A percentile compares a stretch with the other conserved stretches of the same genome.
phyloP scores from a whole-genome alignment of 1,140 invertebrate genomes.

The Centruroides vittatus region DNA sequence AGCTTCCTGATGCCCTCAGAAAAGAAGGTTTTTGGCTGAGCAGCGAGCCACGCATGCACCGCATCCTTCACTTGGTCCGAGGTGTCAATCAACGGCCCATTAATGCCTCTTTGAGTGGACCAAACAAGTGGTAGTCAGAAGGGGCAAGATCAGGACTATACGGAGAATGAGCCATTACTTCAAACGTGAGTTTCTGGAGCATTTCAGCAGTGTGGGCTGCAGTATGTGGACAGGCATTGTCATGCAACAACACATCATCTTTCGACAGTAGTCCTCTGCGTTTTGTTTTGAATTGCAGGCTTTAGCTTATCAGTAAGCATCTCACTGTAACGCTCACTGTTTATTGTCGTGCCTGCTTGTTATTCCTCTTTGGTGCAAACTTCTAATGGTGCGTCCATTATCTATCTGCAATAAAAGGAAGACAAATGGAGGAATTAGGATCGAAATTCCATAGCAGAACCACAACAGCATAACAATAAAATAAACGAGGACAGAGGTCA shows the following conservation, averaged over 20 bases:
- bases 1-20: not conserved
- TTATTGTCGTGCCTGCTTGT: slow-evolving; percentile 3
- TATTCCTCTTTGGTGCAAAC: too few species aligned
- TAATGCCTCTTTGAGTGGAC: slow-evolving; percentile 1
- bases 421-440: too few species aligned
- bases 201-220: slow-evolving; percentile 10
- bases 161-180: slow-evolving; percentile 24
- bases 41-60: not conserved
- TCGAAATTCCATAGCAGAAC: too few species aligned
- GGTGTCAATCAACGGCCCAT: slow-evolving; percentile 1
- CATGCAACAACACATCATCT: slow-evolving; percentile 16
- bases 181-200: slow-evolving; percentile 29
- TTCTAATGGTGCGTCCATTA: too few species aligned
- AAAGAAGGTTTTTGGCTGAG: not conserved
- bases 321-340: not conserved
- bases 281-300: slow-evolving; percentile 6
- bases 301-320: slow-evolving; percentile 7
- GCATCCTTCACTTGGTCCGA: not conserved
- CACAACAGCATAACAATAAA: too few species aligned
- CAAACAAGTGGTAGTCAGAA: not conserved
- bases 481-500: too few species aligned
- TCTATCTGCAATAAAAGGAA: too few species aligned
- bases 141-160: slow-evolving; percentile 7
- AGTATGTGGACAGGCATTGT: slow-evolving; percentile 22
- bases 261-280: slow-evolving; percentile 1